phyloP scores from a whole-genome alignment of 2,797 vertebrate genomes.

The Allobates femoralis region DNA sequence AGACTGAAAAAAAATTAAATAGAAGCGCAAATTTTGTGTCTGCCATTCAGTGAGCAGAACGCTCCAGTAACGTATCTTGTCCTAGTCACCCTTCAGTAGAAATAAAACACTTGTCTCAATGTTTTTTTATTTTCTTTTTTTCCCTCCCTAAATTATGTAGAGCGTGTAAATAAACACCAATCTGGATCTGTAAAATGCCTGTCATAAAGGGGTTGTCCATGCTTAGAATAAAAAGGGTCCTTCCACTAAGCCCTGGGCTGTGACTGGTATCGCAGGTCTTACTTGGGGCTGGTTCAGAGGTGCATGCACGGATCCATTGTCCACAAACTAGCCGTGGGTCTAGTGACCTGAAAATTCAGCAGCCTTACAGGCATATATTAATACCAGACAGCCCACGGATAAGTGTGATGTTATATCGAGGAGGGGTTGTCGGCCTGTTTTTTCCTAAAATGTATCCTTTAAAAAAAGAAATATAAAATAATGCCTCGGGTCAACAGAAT shows the following conservation, averaged over 20 bases:
- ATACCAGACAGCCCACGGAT: too few relatives aligned
- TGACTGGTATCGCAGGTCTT: neutral
- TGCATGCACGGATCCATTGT: too few relatives aligned
- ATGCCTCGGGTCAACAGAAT: too few relatives aligned
- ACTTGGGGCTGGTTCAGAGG: too few relatives aligned
- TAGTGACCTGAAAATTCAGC: too few relatives aligned
- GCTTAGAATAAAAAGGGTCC: too few relatives aligned
- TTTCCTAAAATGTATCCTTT: too few relatives aligned
- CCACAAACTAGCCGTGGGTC: too few relatives aligned
- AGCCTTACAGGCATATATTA: too few relatives aligned
- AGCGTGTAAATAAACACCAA: neutral
- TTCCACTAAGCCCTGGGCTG: neutral
- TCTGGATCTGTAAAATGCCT: neutral
- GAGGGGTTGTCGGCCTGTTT: too few relatives aligned
- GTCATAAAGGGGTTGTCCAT: neutral
- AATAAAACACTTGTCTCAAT: conserved; percentile 76
- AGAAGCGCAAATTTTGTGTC: conserved; percentile 72
- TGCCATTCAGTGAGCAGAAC: conserved; percentile 76
- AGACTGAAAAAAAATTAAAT: conserved; percentile 74
- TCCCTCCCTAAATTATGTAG: neutral
- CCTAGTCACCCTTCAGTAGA: conserved; percentile 70
- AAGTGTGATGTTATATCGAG: too few relatives aligned
- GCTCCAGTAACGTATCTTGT: conserved; percentile 66
- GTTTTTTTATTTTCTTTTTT: conserved; percentile 79
- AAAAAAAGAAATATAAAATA: too few relatives aligned